Conservation (phyloP, 2,888 invertebrate species). For the Macropis europaea region DNA sequence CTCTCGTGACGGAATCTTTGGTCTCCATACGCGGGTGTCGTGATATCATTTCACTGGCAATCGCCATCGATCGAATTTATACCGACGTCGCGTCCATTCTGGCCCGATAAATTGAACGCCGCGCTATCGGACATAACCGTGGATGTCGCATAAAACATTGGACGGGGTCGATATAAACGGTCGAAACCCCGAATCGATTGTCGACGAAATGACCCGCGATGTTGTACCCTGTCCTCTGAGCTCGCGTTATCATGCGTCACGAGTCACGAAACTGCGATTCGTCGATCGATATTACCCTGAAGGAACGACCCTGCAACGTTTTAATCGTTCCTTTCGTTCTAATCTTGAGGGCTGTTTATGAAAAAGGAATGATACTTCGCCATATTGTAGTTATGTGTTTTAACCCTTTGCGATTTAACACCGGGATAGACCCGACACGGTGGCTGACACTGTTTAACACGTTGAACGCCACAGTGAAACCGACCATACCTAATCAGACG, state of each 20-base stretch:
- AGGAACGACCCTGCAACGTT: too few species aligned
- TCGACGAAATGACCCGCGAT: conserved; percentile 2
- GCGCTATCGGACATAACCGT: not conserved
- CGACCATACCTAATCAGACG: too few species aligned
- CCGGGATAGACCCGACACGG: too few species aligned
- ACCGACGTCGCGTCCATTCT: not conserved
- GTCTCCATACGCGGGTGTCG: not conserved
- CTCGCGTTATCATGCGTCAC: conserved; percentile 11
- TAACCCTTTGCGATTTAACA: too few species aligned
- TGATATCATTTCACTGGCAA: not conserved
- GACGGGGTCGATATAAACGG: not conserved
- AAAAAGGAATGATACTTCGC: too few species aligned
- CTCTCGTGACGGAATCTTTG: not conserved
- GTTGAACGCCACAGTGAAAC: too few species aligned
- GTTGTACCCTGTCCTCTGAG: conserved; percentile 3
- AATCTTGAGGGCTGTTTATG: too few species aligned
- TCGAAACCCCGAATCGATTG: conserved; percentile 7
- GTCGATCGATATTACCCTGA: not conserved
- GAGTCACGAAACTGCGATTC: not conserved
- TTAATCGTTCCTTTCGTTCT: too few species aligned
- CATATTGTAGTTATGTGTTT: too few species aligned
- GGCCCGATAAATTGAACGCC: conserved; percentile 6
- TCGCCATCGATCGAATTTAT: conserved; percentile 17
- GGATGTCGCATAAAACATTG: conserved; percentile 8
- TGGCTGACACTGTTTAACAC: too few species aligned